Evolutionary conservation across 2,113 vertebrate genomes (phyloP).

Genomic region (Asarcornis scutulata): DNA sequence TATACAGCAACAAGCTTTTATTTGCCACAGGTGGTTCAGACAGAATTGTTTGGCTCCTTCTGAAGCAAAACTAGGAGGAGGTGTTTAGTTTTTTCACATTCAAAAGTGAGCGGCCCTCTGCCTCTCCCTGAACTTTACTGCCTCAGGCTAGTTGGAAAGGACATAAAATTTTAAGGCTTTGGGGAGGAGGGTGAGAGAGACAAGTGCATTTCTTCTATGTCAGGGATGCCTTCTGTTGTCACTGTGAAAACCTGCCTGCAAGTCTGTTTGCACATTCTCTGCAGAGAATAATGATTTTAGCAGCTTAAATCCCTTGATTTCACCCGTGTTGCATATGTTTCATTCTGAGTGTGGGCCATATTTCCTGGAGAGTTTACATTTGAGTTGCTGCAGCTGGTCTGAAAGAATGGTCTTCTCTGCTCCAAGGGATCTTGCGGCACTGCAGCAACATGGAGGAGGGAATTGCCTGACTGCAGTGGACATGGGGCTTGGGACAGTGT

Average conservation of each 20-base stretch:
- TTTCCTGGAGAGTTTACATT: neutral
- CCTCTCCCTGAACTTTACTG: neutral
- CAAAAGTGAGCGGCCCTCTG: neutral
- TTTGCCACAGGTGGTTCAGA: neutral
- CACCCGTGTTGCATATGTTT: neutral
- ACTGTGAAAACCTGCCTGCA: neutral
- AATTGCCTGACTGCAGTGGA: neutral
- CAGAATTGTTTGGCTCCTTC: neutral
- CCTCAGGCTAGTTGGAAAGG: neutral
- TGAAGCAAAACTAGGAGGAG: neutral
- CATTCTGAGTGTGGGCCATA: neutral
- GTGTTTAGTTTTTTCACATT: neutral
- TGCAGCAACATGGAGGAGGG: neutral
- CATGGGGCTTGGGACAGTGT: neutral
- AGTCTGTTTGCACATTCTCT: conserved; percentile 16
- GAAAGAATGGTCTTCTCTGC: neutral
- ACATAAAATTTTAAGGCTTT: neutral
- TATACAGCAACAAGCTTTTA: neutral
- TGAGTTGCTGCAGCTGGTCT: neutral
- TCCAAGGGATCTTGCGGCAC: neutral
- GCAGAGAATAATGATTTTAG: neutral
- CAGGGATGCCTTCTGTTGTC: neutral
- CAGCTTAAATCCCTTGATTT: neutral
- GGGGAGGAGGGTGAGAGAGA: neutral
- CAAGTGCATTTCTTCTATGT: neutral